These are phyloP conservation scores for Gnatocerus cornutus DNA, from an alignment of 2,888 invertebrate species.

Conservation along the genomic window DNA sequence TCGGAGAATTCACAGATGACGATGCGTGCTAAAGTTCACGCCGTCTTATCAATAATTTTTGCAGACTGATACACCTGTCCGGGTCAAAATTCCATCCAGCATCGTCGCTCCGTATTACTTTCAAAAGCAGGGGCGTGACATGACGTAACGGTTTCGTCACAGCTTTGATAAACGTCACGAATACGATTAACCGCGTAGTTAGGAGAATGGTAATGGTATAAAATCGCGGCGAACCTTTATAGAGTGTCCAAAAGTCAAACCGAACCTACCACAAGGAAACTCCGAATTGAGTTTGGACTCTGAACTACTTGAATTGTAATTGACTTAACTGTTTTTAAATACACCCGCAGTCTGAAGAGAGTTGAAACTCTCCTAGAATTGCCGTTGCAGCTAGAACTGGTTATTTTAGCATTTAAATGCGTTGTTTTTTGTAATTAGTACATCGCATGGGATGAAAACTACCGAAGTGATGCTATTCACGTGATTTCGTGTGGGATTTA, in stretches of 20 bases:
- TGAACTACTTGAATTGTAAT: slow-evolving; percentile 33
- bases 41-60: slow-evolving; percentile 9
- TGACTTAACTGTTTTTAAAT: slow-evolving; percentile 43
- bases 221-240: slow-evolving; percentile 51
- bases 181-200: too few species aligned
- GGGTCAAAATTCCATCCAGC: too few species aligned
- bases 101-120: too few species aligned
- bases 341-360: slow-evolving; percentile 35
- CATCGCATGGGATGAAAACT: neutral
- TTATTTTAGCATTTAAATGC: neutral
- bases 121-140: neutral
- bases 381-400: too few species aligned
- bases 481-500: slow-evolving; percentile 21
- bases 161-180: neutral
- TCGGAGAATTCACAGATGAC: slow-evolving; percentile 29
- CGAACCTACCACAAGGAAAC: slow-evolving; percentile 47
- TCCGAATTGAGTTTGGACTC: slow-evolving; percentile 39
- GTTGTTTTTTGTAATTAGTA: neutral
- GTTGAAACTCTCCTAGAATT: neutral
- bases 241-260: slow-evolving; percentile 53
- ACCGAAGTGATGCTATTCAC: slow-evolving; percentile 14
- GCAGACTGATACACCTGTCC: neutral
- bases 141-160: neutral
- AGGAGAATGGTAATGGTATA: neutral
- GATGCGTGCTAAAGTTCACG: slow-evolving; percentile 19